Percentiles rank a stretch among this genome's conserved stretches.
Evolutionary conservation across 2,888 invertebrate species (phyloP).

Genomic region (Plebejus melissa): DNA sequence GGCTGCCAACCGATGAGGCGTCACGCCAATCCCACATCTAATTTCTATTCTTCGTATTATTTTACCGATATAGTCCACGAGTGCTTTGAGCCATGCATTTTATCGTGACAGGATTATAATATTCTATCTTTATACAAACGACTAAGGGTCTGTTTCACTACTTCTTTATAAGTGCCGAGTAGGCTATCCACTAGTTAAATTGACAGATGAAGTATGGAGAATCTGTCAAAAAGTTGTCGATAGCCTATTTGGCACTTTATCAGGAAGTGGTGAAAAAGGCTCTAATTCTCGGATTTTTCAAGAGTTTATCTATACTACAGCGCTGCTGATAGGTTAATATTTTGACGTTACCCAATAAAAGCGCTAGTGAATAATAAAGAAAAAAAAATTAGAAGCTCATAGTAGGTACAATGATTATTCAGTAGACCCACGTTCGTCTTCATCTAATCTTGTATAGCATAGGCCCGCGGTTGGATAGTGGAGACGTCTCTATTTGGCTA

Average conservation of each 20-base stretch:
- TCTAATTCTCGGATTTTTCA: too few species aligned
- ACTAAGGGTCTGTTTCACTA: too few species aligned
- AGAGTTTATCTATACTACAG: too few species aligned
- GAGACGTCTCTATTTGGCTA: neutral
- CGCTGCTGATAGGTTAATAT: neutral
- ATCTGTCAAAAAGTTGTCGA: too few species aligned
- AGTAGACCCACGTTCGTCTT: neutral
- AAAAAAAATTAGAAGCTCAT: neutral
- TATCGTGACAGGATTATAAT: neutral
- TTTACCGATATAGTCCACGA: neutral
- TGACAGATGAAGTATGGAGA: too few species aligned
- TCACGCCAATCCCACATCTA: slow-evolving; percentile 5
- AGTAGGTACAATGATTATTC: neutral
- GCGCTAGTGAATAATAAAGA: neutral
- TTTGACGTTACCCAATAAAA: too few species aligned
- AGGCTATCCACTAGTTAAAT: too few species aligned
- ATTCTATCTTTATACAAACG: neutral
- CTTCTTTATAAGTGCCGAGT: too few species aligned
- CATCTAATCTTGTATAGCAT: neutral
- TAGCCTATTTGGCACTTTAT: too few species aligned
- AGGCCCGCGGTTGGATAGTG: neutral
- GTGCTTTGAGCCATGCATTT: neutral
- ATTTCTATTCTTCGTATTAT: neutral
- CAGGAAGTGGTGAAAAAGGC: too few species aligned
- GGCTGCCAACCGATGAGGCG: slow-evolving; percentile 12